These are phyloP conservation scores for Diabrotica virgifera DNA, from an alignment of 1,140 invertebrate genomes.

Conservation along the genomic window DNA sequence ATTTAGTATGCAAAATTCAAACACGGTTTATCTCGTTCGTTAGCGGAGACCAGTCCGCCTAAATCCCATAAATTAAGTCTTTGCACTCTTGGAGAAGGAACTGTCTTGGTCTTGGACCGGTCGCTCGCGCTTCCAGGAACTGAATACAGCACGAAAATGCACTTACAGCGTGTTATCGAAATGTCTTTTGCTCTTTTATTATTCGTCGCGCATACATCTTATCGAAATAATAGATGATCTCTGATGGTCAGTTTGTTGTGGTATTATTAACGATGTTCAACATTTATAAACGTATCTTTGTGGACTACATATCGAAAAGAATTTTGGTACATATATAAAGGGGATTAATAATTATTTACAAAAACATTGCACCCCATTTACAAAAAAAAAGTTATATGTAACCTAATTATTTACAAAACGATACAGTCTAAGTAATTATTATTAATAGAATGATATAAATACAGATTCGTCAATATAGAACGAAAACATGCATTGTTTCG, in stretches of 20 bases:
- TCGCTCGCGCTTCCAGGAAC: slow-evolving; percentile 33
- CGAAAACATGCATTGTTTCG: too few species aligned
- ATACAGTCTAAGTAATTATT: too few species aligned
- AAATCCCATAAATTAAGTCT: slow-evolving; percentile 29
- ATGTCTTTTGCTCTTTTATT: slow-evolving; percentile 7
- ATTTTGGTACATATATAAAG: too few species aligned
- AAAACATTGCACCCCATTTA: too few species aligned
- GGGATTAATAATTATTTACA: too few species aligned
- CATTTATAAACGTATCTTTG: too few species aligned
- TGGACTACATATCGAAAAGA: too few species aligned
- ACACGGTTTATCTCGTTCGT: slow-evolving; percentile 17
- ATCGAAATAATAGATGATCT: not conserved
- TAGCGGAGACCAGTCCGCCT: slow-evolving; percentile 28
- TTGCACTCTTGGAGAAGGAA: slow-evolving; percentile 10
- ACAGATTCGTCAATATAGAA: too few species aligned
- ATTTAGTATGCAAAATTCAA: slow-evolving; percentile 1
- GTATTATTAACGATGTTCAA: too few species aligned
- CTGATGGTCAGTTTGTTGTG: not conserved
- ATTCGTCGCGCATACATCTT: not conserved
- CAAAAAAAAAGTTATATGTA: too few species aligned
- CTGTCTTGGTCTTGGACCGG: slow-evolving; percentile 8
- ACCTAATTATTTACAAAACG: too few species aligned
- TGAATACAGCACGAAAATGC: slow-evolving; percentile 34
- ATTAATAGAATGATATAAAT: too few species aligned
- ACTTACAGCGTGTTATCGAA: slow-evolving; percentile 28